Evolutionary conservation across 2,888 invertebrate genomes (phyloP), one percentile per base, ranked within the genome.

Genomic region (Sphaerophoria rueppellii): DNA sequence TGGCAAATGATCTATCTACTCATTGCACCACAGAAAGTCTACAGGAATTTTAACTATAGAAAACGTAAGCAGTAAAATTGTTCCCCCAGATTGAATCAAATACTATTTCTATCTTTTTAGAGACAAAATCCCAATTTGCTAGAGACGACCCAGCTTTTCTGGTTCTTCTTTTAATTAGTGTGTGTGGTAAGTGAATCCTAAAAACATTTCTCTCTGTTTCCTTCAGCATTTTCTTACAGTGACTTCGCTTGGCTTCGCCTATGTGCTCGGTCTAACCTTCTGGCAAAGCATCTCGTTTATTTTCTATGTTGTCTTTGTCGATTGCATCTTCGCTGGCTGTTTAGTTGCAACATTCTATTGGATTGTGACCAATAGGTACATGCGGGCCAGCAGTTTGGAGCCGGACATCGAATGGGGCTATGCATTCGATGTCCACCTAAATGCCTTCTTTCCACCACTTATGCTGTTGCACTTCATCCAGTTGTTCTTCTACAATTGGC

Each of bases 1-100:
- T 99, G 99, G 99, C 99, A 99, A 94, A 99, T 99, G 98, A 92
- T 98, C 0, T 98, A 98, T 91, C 93, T 99, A 86, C 97, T 99
- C 90, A 94, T 96, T 75, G 94, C 98, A 0, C 99, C 99, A 14
- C 98, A 99, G 90, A 98, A 98, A 94, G 98, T 99, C 48, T 98
- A 98, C 91, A 95, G 98, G 90, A 98, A 99, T 93, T 99, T 98
- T 92, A 96, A 98, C 90, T 98, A 98, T 93, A 95, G 99, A 91
- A 99, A 99, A 95, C 97, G 98, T 97, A 93, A 94, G 95, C 85
- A 34, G 24, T 6, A 74, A 24, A 14, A 6, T 40, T 46, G 7
- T 7, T 24, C 40, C 6, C 40, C 40, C 40, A 40, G 40, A 40
- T 40, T 7, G 9, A 40, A 40, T 40, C 0, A 40, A 40, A 40